phyloP scores from a whole-genome alignment of 2,888 invertebrate species.

The Lasioglossum lativentre region DNA sequence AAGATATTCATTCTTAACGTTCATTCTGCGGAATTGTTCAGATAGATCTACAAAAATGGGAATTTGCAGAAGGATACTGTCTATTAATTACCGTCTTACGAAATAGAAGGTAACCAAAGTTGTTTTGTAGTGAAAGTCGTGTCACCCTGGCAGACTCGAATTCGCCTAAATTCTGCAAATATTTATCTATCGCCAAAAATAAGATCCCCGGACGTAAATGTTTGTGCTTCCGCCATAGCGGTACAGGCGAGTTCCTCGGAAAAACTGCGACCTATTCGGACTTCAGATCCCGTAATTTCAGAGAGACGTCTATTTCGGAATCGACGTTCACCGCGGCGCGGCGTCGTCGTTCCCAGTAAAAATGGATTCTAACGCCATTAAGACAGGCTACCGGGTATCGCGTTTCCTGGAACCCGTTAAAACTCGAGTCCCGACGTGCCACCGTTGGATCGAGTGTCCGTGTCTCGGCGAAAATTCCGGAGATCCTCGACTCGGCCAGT shows the following conservation, averaged over 20 bases:
- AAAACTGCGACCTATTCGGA: background rate
- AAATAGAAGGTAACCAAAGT: background rate
- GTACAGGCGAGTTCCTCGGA: background rate
- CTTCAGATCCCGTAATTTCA: slow-evolving; percentile 1
- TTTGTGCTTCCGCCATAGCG: background rate
- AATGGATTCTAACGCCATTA: slow-evolving; percentile 1
- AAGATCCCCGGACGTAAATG: background rate
- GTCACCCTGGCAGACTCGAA: background rate
- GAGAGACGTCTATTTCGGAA: background rate
- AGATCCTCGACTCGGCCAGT: slow-evolving; percentile 4
- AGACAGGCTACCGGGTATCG: slow-evolving; percentile 9
- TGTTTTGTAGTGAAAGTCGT: background rate
- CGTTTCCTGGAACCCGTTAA: slow-evolving; percentile 20
- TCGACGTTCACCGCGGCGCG: background rate
- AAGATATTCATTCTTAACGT: no score
- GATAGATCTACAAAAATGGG: no score
- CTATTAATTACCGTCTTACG: background rate
- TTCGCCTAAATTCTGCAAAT: background rate
- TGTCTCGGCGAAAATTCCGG: slow-evolving; percentile 10
- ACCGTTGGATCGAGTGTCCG: slow-evolving; percentile 2
- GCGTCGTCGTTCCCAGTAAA: background rate
- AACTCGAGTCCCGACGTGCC: background rate
- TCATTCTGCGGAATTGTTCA: no score
- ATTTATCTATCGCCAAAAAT: background rate
- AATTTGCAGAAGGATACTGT: no score